Base-by-base conservation (phyloP, 2,888 invertebrate species). In the Drosophila affinis region DNA sequence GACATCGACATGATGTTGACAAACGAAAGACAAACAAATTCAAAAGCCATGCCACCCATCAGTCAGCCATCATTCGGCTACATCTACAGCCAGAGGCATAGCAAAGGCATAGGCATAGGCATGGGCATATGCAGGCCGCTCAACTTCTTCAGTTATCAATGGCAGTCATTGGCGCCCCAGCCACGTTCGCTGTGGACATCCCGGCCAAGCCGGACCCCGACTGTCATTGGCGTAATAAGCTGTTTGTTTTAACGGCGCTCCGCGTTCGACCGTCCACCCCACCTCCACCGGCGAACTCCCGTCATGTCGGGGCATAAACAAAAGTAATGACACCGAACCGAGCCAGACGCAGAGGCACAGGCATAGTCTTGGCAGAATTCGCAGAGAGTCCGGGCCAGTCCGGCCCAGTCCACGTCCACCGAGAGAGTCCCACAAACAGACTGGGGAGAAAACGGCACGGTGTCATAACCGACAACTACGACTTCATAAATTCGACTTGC, bases 181-280 rank as follows among this genome's bases (percentile, higher is more conserved):
- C 24, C 21, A 39, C 39, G 39, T 39, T n/a, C 39, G 14, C 48
- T n/a, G 44, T 14, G 58, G 29, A 24, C 75, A 46, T 27, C 57
- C 9, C 54, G 14, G 72, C 29, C 34, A 44, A 48, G 17, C 46
- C 49, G 44, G 12, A 44, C 14, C 14, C 45, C 48, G 29, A 78
- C 77, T 84, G 80, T 78, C 84, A 90, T 87, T 88, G 90, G 78
- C 78, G 75, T 80, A 89, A 89, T 90, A 90, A 90, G 81, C 81
- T 81, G 86, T 90, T 89, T 81, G 78, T 75, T 79, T 89, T 90
- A 88, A 90, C 79, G 87, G 86, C 79, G 65, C 75, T 82, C 62
- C 71, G 46, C 63, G 57, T 56, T 57, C 46, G 46, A 17, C 51
- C 24, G 51, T 47, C 79, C 59, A 12, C 47, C 44, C 44, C 54